Percentiles rank a stretch among this genome's conserved stretches.
These are phyloP conservation scores for Arenaria interpres DNA, from an alignment of 2,113 vertebrate species.

Conservation along the genomic window DNA sequence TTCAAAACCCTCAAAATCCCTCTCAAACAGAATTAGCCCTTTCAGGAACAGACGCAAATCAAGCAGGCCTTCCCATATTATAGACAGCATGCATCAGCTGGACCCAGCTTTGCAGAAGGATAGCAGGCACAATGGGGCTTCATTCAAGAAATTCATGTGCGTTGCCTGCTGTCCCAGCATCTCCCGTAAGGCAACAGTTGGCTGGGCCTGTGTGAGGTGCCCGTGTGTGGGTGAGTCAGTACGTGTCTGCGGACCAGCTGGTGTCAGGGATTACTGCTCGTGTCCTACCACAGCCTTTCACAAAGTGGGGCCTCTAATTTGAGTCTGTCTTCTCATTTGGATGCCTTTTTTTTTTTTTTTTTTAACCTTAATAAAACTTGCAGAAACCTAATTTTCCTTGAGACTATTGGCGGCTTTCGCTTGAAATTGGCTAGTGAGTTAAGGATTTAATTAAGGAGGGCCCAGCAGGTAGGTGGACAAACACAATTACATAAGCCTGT, in stretches of 20 bases:
- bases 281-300: background rate
- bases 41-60: background rate
- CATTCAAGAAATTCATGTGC: background rate
- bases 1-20: too few species aligned
- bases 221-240: background rate
- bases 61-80: background rate
- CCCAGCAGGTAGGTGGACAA: background rate
- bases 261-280: background rate
- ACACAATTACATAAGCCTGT: background rate
- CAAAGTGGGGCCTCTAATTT: background rate
- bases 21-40: background rate
- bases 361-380: background rate
- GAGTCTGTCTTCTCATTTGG: background rate
- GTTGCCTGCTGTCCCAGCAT: background rate
- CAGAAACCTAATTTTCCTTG: background rate
- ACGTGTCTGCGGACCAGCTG: accelerated
- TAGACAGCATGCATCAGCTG: background rate
- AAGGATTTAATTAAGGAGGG: background rate
- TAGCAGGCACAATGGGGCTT: background rate
- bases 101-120: background rate
- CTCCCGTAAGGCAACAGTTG: background rate
- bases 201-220: background rate
- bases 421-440: background rate
- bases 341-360: background rate
- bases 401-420: background rate